Percentiles rank a stretch among this genome's conserved stretches.
Conservation (phyloP, 2,888 invertebrate genomes). For the Flabesymbios commensalis region DNA sequence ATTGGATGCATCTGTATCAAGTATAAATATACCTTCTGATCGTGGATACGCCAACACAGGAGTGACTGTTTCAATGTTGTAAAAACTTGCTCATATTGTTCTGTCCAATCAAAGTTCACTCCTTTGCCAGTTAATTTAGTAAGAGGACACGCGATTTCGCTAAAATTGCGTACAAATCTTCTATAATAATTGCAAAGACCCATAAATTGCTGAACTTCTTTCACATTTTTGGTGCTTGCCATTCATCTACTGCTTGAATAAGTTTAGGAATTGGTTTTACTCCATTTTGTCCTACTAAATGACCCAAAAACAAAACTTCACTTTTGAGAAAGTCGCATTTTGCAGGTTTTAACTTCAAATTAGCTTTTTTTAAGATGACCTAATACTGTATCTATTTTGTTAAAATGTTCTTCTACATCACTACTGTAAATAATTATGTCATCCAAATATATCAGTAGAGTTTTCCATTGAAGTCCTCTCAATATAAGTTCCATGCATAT, state of each 20-base stretch:
- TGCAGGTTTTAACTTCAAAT: not conserved
- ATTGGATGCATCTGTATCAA: too few relatives aligned
- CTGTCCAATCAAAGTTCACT: too few relatives aligned
- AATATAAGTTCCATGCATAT: constrained; percentile 10
- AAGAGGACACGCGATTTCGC: constrained; percentile 10
- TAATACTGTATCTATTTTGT: not conserved
- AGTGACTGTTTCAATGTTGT: too few relatives aligned
- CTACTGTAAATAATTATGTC: constrained; percentile 15
- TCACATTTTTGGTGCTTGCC: constrained; percentile 6
- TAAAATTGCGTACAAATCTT: constrained; percentile 6
- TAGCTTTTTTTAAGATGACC: not conserved
- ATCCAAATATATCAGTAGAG: constrained; percentile 18
- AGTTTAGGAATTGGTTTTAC: constrained; percentile 12
- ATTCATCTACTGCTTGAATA: constrained; percentile 7
- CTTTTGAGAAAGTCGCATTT: constrained; percentile 18
- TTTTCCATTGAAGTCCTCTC: not conserved
- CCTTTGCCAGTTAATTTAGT: constrained; percentile 6
- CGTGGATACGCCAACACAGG: too few relatives aligned
- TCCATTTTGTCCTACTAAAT: constrained; percentile 12
- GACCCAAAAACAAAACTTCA: constrained; percentile 15
- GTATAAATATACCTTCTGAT: too few relatives aligned
- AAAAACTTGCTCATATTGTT: too few relatives aligned
- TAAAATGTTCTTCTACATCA: not conserved
- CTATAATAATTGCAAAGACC: constrained; percentile 12
- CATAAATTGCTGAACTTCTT: not conserved